Conservation (phyloP, 1,140 invertebrate species). For the Zeugodacus cucurbitae region DNA sequence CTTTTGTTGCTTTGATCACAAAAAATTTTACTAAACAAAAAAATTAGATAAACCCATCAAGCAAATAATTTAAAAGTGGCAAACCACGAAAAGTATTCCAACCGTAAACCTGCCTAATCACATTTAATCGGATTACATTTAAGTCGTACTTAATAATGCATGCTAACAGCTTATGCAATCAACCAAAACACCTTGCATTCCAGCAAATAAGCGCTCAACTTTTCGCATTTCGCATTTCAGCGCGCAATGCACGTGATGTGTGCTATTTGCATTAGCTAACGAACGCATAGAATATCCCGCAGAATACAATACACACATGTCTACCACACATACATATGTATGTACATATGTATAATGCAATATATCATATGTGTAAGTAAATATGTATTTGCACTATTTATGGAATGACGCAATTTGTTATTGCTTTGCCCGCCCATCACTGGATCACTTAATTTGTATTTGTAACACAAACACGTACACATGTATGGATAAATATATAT, state of each 20-base stretch:
- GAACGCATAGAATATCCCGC: neutral
- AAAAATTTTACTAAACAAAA: no score
- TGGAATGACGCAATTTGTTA: neutral
- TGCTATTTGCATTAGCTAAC: neutral
- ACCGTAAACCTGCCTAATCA: no score
- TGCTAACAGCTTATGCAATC: neutral
- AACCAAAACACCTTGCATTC: constrained; percentile 8
- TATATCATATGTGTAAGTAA: no score
- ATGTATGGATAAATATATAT: neutral
- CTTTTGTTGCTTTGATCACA: no score
- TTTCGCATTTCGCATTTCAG: neutral
- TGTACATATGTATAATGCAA: neutral
- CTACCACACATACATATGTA: neutral
- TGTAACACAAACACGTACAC: neutral
- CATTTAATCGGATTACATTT: no score
- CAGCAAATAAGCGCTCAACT: neutral
- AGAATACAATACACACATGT: neutral
- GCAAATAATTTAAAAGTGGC: no score
- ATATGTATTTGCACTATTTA: neutral
- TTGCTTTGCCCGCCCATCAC: neutral
- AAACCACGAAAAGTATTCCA: no score
- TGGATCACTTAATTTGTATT: neutral
- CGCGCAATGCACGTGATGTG: neutral
- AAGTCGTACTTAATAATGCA: no score
- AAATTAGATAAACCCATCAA: no score